These are phyloP conservation scores for Caranx melampygus DNA, from an alignment of 2,113 vertebrate species.

Conservation along the genomic window DNA sequence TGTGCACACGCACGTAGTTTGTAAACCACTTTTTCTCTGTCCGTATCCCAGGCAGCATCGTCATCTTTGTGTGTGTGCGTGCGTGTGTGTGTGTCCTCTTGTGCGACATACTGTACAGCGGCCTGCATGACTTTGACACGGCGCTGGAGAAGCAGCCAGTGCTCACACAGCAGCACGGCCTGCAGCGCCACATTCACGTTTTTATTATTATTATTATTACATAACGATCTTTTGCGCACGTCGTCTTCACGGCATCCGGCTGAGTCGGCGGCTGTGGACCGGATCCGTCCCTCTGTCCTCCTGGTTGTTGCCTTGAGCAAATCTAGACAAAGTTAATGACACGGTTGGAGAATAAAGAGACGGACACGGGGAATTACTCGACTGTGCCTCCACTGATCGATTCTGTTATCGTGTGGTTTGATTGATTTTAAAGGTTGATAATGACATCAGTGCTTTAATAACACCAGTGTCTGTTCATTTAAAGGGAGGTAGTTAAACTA, in stretches of 20 bases:
- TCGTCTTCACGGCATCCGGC: neutral
- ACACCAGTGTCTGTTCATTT: neutral
- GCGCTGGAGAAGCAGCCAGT: neutral
- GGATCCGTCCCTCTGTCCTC: neutral
- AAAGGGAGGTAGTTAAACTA: neutral
- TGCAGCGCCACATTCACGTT: slow-evolving; percentile 33
- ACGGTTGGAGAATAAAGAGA: neutral
- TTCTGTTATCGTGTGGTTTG: too few species aligned
- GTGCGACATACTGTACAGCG: slow-evolving; percentile 10
- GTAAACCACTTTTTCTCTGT: slow-evolving; percentile 18
- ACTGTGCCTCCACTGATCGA: too few species aligned
- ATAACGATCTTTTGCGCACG: neutral
- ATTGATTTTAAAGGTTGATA: neutral
- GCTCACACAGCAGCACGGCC: slow-evolving; percentile 2
- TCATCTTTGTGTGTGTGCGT: neutral
- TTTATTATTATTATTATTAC: slow-evolving; percentile 6
- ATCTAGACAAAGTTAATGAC: neutral
- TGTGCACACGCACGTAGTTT: neutral
- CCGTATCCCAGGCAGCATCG: slow-evolving; percentile 14
- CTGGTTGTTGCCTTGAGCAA: neutral
- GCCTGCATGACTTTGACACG: slow-evolving; percentile 48
- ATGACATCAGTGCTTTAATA: neutral
- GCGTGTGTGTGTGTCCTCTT: slow-evolving; percentile 9
- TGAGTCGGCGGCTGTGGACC: neutral
- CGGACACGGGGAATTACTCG: neutral